phyloP scores from a whole-genome alignment of 2,888 invertebrate species.

The Rutpela maculata region DNA sequence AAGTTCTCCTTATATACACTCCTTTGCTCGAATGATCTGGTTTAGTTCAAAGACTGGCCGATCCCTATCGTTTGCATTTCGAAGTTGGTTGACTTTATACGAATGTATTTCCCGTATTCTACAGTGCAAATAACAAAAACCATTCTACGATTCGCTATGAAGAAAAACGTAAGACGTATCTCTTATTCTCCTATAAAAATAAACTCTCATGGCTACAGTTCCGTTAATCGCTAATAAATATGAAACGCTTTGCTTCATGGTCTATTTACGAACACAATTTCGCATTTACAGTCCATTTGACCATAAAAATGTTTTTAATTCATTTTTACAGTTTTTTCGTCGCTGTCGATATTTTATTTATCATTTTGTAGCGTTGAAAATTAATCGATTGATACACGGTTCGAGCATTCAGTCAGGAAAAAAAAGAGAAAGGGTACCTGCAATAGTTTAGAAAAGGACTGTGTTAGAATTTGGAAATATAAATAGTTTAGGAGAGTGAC shows the following conservation, averaged over 20 bases:
- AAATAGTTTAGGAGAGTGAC: no score
- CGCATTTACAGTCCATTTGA: not conserved
- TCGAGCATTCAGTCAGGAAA: not conserved
- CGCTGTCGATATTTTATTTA: not conserved
- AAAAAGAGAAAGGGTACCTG: not conserved
- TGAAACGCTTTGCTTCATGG: not conserved
- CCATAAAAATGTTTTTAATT: not conserved
- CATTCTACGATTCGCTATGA: not conserved
- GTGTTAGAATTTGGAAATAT: not conserved
- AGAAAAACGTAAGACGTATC: not conserved
- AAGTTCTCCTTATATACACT: no score
- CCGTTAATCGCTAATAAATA: not conserved
- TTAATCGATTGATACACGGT: not conserved
- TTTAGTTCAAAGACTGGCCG: no score
- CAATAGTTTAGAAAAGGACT: not conserved
- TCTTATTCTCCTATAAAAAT: not conserved
- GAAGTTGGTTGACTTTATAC: no score
- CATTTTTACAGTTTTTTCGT: not conserved
- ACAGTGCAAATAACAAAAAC: no score
- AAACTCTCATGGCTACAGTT: not conserved
- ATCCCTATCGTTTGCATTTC: no score
- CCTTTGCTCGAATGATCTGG: no score
- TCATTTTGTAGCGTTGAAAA: not conserved
- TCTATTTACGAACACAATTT: not conserved
- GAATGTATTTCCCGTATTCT: no score